Base-by-base conservation (phyloP, 1,140 invertebrate species). In the Kradibia gibbosae region DNA sequence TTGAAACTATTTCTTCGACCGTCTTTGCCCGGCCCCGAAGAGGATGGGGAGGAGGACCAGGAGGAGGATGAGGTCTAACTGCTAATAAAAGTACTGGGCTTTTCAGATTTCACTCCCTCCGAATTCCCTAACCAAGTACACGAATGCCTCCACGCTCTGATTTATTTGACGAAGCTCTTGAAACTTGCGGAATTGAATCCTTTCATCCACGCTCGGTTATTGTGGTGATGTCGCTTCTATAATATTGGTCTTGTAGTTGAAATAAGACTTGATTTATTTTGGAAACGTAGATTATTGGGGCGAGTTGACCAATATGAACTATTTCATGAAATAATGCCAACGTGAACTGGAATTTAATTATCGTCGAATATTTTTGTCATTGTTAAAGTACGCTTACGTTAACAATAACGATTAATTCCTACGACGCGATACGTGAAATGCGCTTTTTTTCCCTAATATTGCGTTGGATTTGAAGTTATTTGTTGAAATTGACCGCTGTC, bases 1-100 rank as follows among this genome's bases (percentile, higher is more conserved):
- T 75, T 57, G 80, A 71, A 48, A 75, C 42, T 36, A 67, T 81
- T 67, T 75, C 31, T 75, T 34, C 25, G 28, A n/a, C n/a, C 25
- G 17, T 31, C 34, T 65, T 15, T 22, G 45, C 13, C 17, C 3
- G 22, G 65, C 22, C 5, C 7, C 5, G 22, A 60, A 20, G 55
- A 22, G 15, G 55, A 5, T 60, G 8, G 55, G 5, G 45, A 17
- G 45, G 45, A 10, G 45, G 17, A 10, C 17, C 8, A 7, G 45
- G 45, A 17, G 7, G 45, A 48, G 45, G 45, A 10, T 48, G 45
- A 17, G 45, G 62, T 1, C 25, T 62, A 62, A 62, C 60, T 62
- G 31, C 60, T 67, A 39, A 67, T 67, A 67, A 67, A 53, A 67
- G 20, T 39, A 67, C 0, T 48, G n/a, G 25, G n/a, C 17, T 71